Percentiles rank a stretch among this genome's conserved stretches.
These are phyloP conservation scores for Ambastaia sidthimunki DNA, from an alignment of 2,797 vertebrate species.

Conservation along the genomic window DNA sequence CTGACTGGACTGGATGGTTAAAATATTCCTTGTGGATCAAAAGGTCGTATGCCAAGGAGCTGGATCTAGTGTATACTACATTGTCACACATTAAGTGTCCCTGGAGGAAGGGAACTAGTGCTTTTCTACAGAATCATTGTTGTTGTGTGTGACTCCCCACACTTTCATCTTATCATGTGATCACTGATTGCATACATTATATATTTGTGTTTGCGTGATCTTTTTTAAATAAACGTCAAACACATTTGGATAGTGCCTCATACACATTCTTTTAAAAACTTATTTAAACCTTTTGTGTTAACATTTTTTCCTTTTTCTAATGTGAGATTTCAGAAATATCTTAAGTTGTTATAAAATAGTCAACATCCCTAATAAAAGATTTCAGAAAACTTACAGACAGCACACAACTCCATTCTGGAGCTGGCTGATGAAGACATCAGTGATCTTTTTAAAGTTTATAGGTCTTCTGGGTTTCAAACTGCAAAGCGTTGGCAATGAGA, in stretches of 20 bases:
- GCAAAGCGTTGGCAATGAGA: neutral
- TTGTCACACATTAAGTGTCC: slow-evolving; percentile 67
- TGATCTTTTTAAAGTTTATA: too few relatives aligned
- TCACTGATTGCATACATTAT: slow-evolving; percentile 68
- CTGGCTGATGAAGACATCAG: too few relatives aligned
- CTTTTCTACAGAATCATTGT: slow-evolving; percentile 73
- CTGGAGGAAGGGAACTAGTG: slow-evolving; percentile 71
- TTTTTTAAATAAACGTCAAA: slow-evolving; percentile 80
- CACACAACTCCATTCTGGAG: too few relatives aligned
- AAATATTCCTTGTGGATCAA: slow-evolving; percentile 48
- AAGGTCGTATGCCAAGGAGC: slow-evolving; percentile 54
- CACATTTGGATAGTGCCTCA: slow-evolving; percentile 59
- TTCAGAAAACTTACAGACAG: too few relatives aligned
- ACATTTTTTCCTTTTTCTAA: too few relatives aligned
- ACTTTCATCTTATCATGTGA: slow-evolving; percentile 55
- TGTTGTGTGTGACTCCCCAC: slow-evolving; percentile 42
- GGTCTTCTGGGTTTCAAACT: too few relatives aligned
- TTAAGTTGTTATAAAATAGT: too few relatives aligned
- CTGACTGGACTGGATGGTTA: slow-evolving; percentile 33
- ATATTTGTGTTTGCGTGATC: slow-evolving; percentile 64
- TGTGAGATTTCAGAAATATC: too few relatives aligned
- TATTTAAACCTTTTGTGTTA: too few relatives aligned
- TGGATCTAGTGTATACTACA: slow-evolving; percentile 56
- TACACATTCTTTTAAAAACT: slow-evolving; percentile 27
- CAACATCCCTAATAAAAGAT: too few relatives aligned